These are phyloP conservation scores for Pristionchus pacificus DNA, from an alignment of 1,140 invertebrate genomes.

Conservation along the genomic window DNA sequence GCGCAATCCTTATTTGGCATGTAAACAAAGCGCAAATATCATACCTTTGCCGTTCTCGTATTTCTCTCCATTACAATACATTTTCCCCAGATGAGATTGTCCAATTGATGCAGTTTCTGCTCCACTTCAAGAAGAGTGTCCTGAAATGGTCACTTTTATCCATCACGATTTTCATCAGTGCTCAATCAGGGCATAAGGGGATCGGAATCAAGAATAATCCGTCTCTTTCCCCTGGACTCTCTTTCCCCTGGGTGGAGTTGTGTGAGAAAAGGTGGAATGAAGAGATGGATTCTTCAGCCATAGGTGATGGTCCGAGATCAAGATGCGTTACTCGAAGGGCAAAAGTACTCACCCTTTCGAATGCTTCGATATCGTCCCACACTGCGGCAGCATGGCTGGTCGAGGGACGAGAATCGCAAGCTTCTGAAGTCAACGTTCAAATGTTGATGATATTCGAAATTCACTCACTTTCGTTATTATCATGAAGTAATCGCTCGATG, in stretches of 20 bases:
- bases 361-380: neutral
- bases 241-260: too few relatives aligned
- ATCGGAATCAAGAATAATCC: neutral
- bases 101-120: neutral
- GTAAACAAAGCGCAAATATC: too few relatives aligned
- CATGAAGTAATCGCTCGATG: neutral
- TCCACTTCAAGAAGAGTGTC: neutral
- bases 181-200: too few relatives aligned
- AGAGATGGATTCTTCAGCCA: too few relatives aligned
- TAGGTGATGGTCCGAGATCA: too few relatives aligned
- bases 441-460: neutral
- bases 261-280: neutral
- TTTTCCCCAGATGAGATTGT: neutral
- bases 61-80: neutral
- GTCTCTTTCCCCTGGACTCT: neutral
- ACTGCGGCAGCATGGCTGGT: neutral
- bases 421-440: neutral
- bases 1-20: too few relatives aligned
- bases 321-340: too few relatives aligned
- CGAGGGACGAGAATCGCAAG: neutral
- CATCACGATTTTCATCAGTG: too few relatives aligned
- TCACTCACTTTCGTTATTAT: neutral
- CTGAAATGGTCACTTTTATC: neutral
- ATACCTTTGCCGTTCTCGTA: neutral
- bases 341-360: neutral